phyloP scores from a whole-genome alignment of 2,113 vertebrate species.

The Hoplias malabaricus region DNA sequence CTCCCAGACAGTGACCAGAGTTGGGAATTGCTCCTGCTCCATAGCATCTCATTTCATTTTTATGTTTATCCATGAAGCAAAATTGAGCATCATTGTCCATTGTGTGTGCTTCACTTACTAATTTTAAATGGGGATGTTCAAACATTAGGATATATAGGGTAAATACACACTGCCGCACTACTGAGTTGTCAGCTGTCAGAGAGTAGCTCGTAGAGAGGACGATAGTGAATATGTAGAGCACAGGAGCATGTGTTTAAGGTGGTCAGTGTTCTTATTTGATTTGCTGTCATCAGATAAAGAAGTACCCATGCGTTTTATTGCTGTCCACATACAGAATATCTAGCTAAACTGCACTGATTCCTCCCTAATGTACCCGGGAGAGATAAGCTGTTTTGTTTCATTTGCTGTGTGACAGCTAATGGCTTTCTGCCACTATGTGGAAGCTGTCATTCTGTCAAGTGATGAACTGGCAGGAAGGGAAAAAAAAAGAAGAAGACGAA shows the following conservation, averaged over 20 bases:
- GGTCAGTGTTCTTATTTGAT: background rate
- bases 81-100: too few species aligned
- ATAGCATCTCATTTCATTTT: too few species aligned
- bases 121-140: too few species aligned
- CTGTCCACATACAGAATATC: constrained; percentile 30
- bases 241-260: background rate
- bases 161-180: background rate
- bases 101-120: too few species aligned
- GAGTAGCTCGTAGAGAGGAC: background rate
- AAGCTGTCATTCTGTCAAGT: constrained; percentile 58
- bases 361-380: constrained; percentile 30
- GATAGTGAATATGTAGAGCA: background rate
- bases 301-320: constrained; percentile 13
- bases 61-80: too few species aligned
- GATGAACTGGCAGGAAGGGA: constrained; percentile 36
- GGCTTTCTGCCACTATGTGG: constrained; percentile 51
- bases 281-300: background rate
- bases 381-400: constrained; percentile 54
- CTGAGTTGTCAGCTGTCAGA: constrained; percentile 14
- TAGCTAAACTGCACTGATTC: constrained; percentile 43
- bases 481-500: constrained; percentile 25
- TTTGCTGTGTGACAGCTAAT: constrained; percentile 56
- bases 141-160: too few species aligned
- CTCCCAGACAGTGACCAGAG: too few species aligned
- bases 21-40: too few species aligned